These are phyloP conservation scores for Fundulus diaphanus DNA, from an alignment of 2,797 vertebrate genomes.

Conservation along the genomic window DNA sequence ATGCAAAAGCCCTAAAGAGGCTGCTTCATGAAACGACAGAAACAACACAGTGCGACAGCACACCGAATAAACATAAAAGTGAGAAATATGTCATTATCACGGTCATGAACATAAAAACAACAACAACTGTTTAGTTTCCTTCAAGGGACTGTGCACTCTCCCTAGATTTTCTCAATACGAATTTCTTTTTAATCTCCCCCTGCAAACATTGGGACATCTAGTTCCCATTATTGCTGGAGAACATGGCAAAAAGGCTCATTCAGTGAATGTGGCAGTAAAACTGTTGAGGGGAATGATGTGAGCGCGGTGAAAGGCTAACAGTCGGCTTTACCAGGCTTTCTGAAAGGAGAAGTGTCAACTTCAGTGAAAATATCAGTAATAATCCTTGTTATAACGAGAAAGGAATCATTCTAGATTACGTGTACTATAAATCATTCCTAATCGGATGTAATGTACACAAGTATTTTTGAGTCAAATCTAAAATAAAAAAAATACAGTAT, in stretches of 20 bases:
- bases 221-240: neutral
- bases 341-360: constrained; percentile 17
- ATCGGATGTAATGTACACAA: neutral
- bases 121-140: constrained; percentile 8
- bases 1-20: constrained; percentile 23
- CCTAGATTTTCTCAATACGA: neutral
- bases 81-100: constrained; percentile 7
- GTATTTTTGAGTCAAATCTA: neutral
- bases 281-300: constrained; percentile 27
- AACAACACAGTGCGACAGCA: neutral
- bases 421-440: neutral
- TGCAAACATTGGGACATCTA: constrained; percentile 10
- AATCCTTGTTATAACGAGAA: neutral
- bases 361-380: constrained; percentile 41
- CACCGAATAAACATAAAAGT: constrained; percentile 6
- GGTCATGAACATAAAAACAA: constrained; percentile 1
- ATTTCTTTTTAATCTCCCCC: constrained; percentile 14
- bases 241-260: constrained; percentile 25
- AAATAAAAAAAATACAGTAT: neutral
- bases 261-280: constrained; percentile 11
- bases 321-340: constrained; percentile 16
- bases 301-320: constrained; percentile 15
- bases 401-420: neutral
- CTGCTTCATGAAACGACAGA: constrained; percentile 12
- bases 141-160: neutral